phyloP scores from a whole-genome alignment of 2,888 invertebrate genomes.

The Trichopria drosophilae region DNA sequence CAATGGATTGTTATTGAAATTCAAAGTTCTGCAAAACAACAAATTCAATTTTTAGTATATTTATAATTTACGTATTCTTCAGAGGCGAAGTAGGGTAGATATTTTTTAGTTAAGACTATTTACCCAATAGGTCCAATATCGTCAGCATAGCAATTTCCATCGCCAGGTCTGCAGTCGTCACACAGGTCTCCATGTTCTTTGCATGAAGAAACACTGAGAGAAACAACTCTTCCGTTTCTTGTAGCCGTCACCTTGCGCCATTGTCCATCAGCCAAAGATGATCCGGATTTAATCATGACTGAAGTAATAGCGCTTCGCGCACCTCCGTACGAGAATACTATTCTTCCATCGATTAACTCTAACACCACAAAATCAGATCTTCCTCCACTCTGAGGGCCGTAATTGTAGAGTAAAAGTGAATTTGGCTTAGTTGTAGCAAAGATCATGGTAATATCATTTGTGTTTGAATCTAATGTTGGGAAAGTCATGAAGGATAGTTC shows the following conservation, averaged over 20 bases:
- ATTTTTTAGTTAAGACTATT: conserved; percentile 53
- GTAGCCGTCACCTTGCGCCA: conserved; percentile 94
- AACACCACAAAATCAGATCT: conserved; percentile 91
- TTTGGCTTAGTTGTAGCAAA: conserved; percentile 88
- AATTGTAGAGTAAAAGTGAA: conserved; percentile 88
- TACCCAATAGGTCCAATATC: conserved; percentile 88
- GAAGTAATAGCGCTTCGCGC: conserved; percentile 85
- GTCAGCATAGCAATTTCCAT: conserved; percentile 79
- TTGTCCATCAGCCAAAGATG: conserved; percentile 75
- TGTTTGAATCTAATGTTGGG: conserved; percentile 80
- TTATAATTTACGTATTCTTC: background rate
- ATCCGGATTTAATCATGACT: conserved; percentile 69
- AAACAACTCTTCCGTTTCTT: conserved; percentile 84
- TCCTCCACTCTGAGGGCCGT: conserved; percentile 83
- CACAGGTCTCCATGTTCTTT: conserved; percentile 85
- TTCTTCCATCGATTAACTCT: conserved; percentile 81
- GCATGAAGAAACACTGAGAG: conserved; percentile 79
- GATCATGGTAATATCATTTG: conserved; percentile 87
- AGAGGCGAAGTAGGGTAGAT: no score
- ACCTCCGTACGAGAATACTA: conserved; percentile 88
- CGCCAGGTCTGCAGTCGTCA: conserved; percentile 83
- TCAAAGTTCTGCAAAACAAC: conserved; percentile 73
- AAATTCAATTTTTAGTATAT: conserved; percentile 5
- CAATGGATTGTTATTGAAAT: conserved; percentile 86
- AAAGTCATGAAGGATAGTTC: conserved; percentile 90